A percentile compares a stretch with the other conserved stretches of the same genome.
phyloP scores from a whole-genome alignment of 2,888 invertebrate species.

The Idaea straminata region DNA sequence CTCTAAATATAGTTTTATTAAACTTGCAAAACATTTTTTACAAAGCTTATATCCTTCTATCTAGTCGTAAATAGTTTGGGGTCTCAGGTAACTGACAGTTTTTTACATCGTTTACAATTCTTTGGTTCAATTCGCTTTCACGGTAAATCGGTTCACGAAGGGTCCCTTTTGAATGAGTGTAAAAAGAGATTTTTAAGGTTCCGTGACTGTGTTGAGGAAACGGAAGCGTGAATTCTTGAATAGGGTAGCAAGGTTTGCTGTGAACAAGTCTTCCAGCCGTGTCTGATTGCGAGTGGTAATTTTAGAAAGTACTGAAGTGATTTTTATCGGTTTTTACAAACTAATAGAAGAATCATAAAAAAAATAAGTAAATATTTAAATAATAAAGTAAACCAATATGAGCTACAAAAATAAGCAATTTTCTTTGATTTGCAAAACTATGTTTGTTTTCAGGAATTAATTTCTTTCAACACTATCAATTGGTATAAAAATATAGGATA shows the following conservation, averaged over 20 bases:
- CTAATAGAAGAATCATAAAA: too few relatives aligned
- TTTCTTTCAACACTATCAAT: too few relatives aligned
- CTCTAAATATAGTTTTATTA: slow-evolving; percentile 2
- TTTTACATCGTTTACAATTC: slow-evolving; percentile 48
- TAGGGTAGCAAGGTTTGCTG: not conserved
- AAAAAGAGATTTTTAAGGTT: slow-evolving; percentile 39
- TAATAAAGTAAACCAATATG: too few relatives aligned
- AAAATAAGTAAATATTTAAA: too few relatives aligned
- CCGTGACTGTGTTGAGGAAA: not conserved
- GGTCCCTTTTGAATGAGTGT: slow-evolving; percentile 56
- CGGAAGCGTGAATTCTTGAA: not conserved
- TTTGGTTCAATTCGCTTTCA: slow-evolving; percentile 65
- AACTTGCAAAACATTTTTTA: slow-evolving; percentile 20
- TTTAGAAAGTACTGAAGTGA: too few relatives aligned
- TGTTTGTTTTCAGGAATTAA: too few relatives aligned
- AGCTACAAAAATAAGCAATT: too few relatives aligned
- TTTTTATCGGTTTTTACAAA: too few relatives aligned
- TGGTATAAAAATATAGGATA: too few relatives aligned
- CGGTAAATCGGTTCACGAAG: slow-evolving; percentile 55
- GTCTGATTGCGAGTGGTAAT: not conserved
- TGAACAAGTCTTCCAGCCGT: not conserved
- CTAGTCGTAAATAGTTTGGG: slow-evolving; percentile 41
- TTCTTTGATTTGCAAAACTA: too few relatives aligned
- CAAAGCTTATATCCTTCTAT: slow-evolving; percentile 36
- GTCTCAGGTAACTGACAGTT: slow-evolving; percentile 55